Conservation (phyloP, 2,797 vertebrate species). For the Rhyacichthys aspro region DNA sequence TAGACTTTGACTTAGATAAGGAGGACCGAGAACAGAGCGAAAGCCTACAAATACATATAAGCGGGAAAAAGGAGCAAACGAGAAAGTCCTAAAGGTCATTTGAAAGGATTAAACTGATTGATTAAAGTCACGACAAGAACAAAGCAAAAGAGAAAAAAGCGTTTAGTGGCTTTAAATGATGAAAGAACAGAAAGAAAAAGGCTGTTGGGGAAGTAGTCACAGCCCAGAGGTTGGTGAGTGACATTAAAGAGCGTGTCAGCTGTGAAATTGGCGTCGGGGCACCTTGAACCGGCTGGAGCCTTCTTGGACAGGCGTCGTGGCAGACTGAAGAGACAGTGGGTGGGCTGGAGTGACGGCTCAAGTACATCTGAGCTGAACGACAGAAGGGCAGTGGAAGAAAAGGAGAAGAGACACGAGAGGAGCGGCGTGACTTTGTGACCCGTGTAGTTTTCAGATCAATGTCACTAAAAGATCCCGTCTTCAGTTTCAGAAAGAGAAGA, state of each 20-base stretch:
- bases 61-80: constrained; percentile 15
- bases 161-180: constrained; percentile 35
- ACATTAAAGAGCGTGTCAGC: constrained; percentile 76
- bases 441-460: not conserved
- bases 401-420: constrained; percentile 1
- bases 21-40: constrained; percentile 21
- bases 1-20: constrained; percentile 41
- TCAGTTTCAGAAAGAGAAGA: not conserved
- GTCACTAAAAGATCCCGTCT: not conserved
- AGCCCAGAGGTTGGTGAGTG: constrained; percentile 47
- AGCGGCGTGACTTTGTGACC: constrained; percentile 17
- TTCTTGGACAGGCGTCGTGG: constrained; percentile 41
- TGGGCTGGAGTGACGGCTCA: constrained; percentile 15
- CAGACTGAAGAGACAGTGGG: constrained; percentile 40
- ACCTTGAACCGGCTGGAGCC: constrained; percentile 72
- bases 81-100: constrained; percentile 32
- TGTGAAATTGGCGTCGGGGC: constrained; percentile 76
- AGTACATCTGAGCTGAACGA: constrained; percentile 29
- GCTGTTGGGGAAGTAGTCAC: constrained; percentile 15
- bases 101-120: constrained; percentile 40
- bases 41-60: constrained; percentile 16
- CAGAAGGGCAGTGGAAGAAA: constrained; percentile 10
- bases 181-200: constrained; percentile 32
- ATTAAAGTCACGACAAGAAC: constrained; percentile 50
- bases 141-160: constrained; percentile 25